Conservation (phyloP, 2,797 vertebrate species). For the Mormyrus proboscirostris region DNA sequence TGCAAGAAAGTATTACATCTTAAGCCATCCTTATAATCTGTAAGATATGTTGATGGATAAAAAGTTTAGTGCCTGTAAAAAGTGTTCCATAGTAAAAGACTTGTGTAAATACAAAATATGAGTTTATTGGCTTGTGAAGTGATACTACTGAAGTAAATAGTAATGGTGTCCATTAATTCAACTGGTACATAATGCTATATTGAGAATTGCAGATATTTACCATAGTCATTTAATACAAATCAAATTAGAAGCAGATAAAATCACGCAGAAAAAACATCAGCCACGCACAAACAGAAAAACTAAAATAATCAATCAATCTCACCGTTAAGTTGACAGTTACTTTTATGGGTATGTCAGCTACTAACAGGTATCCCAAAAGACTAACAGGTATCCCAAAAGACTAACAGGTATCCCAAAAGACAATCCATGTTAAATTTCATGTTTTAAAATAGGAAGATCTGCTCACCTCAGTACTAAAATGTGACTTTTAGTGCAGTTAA, state of each 20-base stretch:
- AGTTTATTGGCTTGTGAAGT: constrained; percentile 20
- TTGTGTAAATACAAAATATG: constrained; percentile 21
- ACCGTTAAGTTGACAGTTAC: not conserved
- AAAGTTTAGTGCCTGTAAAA: constrained; percentile 29
- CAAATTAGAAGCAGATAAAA: not conserved
- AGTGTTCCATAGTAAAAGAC: constrained; percentile 16
- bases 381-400: no score
- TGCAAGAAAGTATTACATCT: constrained; percentile 9
- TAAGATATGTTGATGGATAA: constrained; percentile 12
- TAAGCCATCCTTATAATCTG: not conserved
- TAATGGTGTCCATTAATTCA: constrained; percentile 16
- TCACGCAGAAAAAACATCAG: constrained; percentile 7
- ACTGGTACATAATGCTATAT: not conserved
- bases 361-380: not conserved
- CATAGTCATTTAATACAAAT: constrained; percentile 16
- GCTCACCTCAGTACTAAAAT: not conserved
- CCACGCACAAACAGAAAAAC: not conserved
- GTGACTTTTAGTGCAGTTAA: not conserved
- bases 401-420: not conserved
- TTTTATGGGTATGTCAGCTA: not conserved
- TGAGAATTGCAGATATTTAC: constrained; percentile 15
- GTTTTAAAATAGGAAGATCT: not conserved
- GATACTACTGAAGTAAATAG: constrained; percentile 16
- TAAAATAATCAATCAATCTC: not conserved
- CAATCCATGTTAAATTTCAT: not conserved